Conservation (phyloP, 2,888 invertebrate genomes). For the Dusona sp. region DNA sequence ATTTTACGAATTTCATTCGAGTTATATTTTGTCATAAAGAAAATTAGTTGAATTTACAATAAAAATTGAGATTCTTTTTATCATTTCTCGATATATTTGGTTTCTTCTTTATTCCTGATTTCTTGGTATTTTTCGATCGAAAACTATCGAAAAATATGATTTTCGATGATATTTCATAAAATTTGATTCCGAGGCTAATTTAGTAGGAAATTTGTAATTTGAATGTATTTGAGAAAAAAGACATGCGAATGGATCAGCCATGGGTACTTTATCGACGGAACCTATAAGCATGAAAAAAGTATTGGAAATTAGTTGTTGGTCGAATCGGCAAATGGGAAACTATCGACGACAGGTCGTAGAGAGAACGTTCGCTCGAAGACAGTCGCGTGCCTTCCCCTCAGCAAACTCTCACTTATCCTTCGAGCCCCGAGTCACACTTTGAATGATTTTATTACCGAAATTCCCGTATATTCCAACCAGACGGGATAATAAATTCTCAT, state of each 20-base stretch:
- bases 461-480: background rate
- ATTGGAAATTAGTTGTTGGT: background rate
- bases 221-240: slow-evolving; percentile 12
- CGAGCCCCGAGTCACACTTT: slow-evolving; percentile 60
- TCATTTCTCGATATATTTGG: background rate
- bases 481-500: slow-evolving; percentile 15
- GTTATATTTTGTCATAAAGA: too few species aligned
- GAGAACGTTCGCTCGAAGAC: slow-evolving; percentile 66
- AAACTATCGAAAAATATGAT: background rate
- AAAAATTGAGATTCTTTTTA: background rate
- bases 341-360: slow-evolving; percentile 58
- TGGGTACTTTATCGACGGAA: slow-evolving; percentile 61
- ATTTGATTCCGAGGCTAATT: background rate
- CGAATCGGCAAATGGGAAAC: slow-evolving; percentile 43
- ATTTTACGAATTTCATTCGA: background rate
- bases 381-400: slow-evolving; percentile 39
- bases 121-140: background rate
- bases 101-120: background rate
- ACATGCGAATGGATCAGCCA: slow-evolving; percentile 28
- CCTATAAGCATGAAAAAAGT: background rate
- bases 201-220: background rate
- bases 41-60: too few species aligned
- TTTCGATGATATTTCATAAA: background rate
- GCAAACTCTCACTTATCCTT: slow-evolving; percentile 71
- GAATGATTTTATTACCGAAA: slow-evolving; percentile 7